phyloP scores from a whole-genome alignment of 1,140 invertebrate genomes.

The Luehdorfia chinensis region DNA sequence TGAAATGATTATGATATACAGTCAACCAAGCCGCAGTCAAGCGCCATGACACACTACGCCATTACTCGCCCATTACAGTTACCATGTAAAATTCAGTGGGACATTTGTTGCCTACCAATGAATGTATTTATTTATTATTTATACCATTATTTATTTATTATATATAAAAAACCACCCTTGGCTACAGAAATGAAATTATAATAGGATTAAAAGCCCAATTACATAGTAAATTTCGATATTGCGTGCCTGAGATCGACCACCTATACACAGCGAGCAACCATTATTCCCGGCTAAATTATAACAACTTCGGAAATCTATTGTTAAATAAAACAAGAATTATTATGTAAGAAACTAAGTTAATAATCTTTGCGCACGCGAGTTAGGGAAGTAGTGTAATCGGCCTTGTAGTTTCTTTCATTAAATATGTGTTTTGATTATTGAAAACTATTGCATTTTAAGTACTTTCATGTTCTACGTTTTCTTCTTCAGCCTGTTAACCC shows the following conservation, averaged over 20 bases:
- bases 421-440: not conserved
- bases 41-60: too few relatives aligned
- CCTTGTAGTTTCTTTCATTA: constrained; percentile 2
- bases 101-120: too few relatives aligned
- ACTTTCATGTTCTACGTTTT: not conserved
- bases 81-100: too few relatives aligned
- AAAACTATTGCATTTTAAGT: not conserved
- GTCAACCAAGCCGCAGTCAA: too few relatives aligned
- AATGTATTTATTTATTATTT: too few relatives aligned
- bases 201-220: constrained; percentile 8
- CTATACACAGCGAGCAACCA: not conserved
- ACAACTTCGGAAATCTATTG: constrained; percentile 12
- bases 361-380: constrained; percentile 2
- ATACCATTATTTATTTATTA: too few relatives aligned
- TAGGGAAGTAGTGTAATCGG: not conserved
- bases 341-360: constrained; percentile 10
- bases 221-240: constrained; percentile 10
- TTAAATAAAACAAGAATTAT: constrained; percentile 11
- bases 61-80: too few relatives aligned
- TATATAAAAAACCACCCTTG: too few relatives aligned
- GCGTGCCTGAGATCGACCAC: constrained; percentile 6
- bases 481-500: not conserved
- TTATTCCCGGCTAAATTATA: constrained; percentile 3
- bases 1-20: too few relatives aligned
- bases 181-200: too few relatives aligned